Evolutionary conservation across 2,888 invertebrate species (phyloP).

Genomic region (Cephonodes hylas): DNA sequence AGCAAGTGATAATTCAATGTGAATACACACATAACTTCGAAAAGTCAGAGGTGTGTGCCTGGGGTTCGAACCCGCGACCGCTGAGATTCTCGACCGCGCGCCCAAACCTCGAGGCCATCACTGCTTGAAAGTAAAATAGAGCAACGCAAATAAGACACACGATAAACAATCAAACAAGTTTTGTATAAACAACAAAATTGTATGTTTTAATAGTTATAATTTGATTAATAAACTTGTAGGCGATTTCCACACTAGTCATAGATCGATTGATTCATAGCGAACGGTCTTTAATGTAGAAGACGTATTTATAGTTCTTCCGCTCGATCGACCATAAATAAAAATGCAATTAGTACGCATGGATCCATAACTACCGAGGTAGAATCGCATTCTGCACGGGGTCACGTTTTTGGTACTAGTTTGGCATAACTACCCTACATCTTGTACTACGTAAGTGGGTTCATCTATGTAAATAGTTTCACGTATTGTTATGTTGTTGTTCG

Average conservation of each 20-base stretch:
- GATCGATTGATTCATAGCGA: background rate
- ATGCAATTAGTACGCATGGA: background rate
- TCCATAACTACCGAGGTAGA: background rate
- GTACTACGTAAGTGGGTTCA: background rate
- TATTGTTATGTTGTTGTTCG: background rate
- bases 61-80: no score
- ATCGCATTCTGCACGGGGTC: background rate
- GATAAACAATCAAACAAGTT: background rate
- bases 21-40: no score
- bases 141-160: background rate
- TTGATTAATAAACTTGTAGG: background rate
- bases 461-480: background rate
- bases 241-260: background rate
- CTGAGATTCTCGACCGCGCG: no score
- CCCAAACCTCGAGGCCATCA: no score
- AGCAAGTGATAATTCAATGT: no score
- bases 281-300: background rate
- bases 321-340: background rate
- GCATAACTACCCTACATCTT: background rate
- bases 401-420: background rate
- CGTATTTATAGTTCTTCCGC: slow-evolving; percentile 2
- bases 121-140: background rate
- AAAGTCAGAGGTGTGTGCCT: no score
- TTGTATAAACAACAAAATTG: background rate
- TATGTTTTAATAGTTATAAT: background rate